phyloP scores from a whole-genome alignment of 2,888 invertebrate species.

The Idaea straminata region DNA sequence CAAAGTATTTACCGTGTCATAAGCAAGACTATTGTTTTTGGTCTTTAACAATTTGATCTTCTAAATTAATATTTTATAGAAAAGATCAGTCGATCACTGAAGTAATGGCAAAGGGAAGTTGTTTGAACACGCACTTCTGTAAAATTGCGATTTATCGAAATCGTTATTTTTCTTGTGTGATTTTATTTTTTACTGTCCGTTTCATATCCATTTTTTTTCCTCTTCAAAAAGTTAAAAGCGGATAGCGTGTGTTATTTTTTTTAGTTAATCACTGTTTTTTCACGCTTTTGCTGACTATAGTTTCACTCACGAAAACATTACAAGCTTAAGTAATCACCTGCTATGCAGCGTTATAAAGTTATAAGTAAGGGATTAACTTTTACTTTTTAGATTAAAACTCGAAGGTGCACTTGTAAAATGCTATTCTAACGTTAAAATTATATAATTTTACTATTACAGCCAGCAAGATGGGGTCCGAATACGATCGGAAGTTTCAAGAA shows the following conservation, averaged over 20 bases:
- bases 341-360: not conserved
- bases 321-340: not conserved
- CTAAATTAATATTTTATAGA: too few species aligned
- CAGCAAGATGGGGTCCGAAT: slow-evolving; percentile 67
- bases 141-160: too few species aligned
- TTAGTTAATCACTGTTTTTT: not conserved
- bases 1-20: too few species aligned
- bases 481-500: slow-evolving; percentile 82
- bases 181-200: too few species aligned
- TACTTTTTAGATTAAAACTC: not conserved
- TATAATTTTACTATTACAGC: slow-evolving; percentile 39
- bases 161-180: too few species aligned
- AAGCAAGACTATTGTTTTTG: too few species aligned
- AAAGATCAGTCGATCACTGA: too few species aligned
- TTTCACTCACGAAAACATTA: not conserved
- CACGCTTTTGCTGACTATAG: not conserved
- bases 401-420: not conserved
- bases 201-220: too few species aligned
- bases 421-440: not conserved
- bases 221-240: not conserved
- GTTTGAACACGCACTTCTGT: too few species aligned
- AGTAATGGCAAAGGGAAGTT: too few species aligned
- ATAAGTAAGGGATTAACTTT: slow-evolving; percentile 2
- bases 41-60: too few species aligned
- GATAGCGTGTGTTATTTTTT: not conserved